phyloP scores from a whole-genome alignment of 2,888 invertebrate species.

The Tryphoninae sp. region DNA sequence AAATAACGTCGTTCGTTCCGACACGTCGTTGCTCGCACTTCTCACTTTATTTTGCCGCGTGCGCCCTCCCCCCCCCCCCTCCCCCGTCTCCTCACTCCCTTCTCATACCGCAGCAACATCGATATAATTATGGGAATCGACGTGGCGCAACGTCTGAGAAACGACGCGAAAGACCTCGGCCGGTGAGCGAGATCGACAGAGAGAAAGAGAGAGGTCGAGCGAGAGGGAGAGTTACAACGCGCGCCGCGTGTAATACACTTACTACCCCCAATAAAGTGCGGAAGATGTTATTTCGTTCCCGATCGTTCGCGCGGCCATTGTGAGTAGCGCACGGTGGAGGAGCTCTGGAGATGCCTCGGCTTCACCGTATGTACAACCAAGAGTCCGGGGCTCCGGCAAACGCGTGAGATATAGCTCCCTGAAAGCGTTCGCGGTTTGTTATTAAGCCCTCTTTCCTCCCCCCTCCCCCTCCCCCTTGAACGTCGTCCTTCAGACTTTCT shows the following conservation, averaged over 20 bases:
- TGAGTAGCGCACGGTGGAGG: slow-evolving; percentile 53
- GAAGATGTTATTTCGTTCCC: slow-evolving; percentile 70
- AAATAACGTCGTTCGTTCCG: slow-evolving; percentile 33
- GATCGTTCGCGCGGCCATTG: slow-evolving; percentile 64
- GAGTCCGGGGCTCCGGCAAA: slow-evolving; percentile 33
- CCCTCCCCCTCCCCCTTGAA: slow-evolving; percentile 6
- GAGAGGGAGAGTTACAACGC: slow-evolving; percentile 41
- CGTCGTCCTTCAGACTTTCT: background rate
- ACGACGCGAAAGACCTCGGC: slow-evolving; percentile 57
- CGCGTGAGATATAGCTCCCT: slow-evolving; percentile 72
- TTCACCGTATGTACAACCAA: slow-evolving; percentile 63
- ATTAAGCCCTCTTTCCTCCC: slow-evolving; percentile 69
- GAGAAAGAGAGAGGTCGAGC: slow-evolving; percentile 18
- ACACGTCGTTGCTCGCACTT: slow-evolving; percentile 58
- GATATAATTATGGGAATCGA: slow-evolving; percentile 70
- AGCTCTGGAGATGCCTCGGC: slow-evolving; percentile 30
- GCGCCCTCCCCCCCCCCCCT: slow-evolving; percentile 3
- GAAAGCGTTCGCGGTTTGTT: slow-evolving; percentile 71
- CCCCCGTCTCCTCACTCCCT: background rate
- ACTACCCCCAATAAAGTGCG: slow-evolving; percentile 68
- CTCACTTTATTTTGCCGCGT: slow-evolving; percentile 56
- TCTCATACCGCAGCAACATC: slow-evolving; percentile 9
- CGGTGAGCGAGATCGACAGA: slow-evolving; percentile 36
- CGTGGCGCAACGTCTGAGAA: slow-evolving; percentile 55
- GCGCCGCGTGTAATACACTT: slow-evolving; percentile 36